Evolutionary conservation across 2,113 vertebrate species (phyloP).

Genomic region (Seriola quinqueradiata): DNA sequence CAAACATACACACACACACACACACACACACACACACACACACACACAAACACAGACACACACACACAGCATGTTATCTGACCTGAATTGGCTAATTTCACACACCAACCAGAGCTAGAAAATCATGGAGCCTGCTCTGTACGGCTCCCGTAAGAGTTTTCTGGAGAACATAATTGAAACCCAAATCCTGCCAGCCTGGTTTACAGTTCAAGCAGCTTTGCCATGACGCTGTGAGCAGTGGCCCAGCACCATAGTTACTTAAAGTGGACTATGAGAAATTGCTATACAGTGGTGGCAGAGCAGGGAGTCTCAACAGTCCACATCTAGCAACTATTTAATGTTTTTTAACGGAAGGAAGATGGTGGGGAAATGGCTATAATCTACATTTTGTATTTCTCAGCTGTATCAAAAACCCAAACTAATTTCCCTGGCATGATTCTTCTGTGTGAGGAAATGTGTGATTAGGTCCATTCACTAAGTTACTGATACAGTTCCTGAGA

Average conservation of each 20-base stretch:
- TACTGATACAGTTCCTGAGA: background rate
- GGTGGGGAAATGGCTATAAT: background rate
- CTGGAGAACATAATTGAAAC: conserved; percentile 60
- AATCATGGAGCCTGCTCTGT: conserved; percentile 13
- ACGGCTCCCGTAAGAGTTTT: conserved; percentile 44
- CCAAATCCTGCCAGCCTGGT: conserved; percentile 61
- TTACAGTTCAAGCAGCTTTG: conserved; percentile 62
- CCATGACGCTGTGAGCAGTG: conserved; percentile 35
- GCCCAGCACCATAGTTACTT: conserved; percentile 44
- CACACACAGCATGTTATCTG: background rate
- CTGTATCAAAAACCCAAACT: background rate
- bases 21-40: background rate
- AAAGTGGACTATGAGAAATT: conserved; percentile 53
- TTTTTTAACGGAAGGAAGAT: conserved; percentile 31
- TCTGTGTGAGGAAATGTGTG: background rate
- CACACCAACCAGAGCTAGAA: conserved; percentile 10
- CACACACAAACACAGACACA: background rate
- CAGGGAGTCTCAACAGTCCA: conserved; percentile 11
- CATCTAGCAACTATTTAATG: conserved; percentile 6
- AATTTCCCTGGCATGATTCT: background rate
- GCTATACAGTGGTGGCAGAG: conserved; percentile 31
- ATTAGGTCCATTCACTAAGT: background rate
- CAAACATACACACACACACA: background rate
- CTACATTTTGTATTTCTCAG: background rate
- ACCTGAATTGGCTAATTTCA: conserved; percentile 12